Conservation (phyloP, 1,140 invertebrate species). For the Venustaconcha ellipsiformis region DNA sequence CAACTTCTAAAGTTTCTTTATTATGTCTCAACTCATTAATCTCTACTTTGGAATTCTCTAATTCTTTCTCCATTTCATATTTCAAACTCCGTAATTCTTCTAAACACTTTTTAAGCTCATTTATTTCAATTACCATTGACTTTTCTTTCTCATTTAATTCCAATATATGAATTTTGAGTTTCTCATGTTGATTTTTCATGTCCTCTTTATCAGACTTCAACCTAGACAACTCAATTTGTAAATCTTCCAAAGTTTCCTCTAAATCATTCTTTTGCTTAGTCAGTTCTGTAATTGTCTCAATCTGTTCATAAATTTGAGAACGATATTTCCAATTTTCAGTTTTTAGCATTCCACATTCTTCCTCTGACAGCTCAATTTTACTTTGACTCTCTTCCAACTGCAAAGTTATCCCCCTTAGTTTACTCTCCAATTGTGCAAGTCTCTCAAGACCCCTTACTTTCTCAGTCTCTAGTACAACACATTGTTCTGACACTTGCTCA, state of each 20-base stretch:
- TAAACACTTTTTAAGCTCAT: constrained; percentile 14
- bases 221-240: constrained; percentile 8
- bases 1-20: constrained; percentile 5
- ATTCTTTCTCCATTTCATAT: constrained; percentile 12
- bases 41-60: constrained; percentile 27
- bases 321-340: too few relatives aligned
- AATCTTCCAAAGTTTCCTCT: constrained; percentile 6
- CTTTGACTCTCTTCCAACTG: too few relatives aligned
- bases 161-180: background rate
- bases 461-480: too few relatives aligned
- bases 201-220: background rate
- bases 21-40: constrained; percentile 12
- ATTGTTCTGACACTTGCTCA: background rate
- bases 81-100: constrained; percentile 3
- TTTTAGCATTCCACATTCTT: too few relatives aligned
- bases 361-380: too few relatives aligned
- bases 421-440: too few relatives aligned
- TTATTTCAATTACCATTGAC: constrained; percentile 4
- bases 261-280: background rate
- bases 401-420: too few relatives aligned
- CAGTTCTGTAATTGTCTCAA: background rate
- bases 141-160: constrained; percentile 1
- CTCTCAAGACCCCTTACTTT: too few relatives aligned
- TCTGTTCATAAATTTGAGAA: background rate
- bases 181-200: constrained; percentile 5